A percentile compares a stretch with the other conserved stretches of the same genome.
Evolutionary conservation across 2,888 invertebrate species (phyloP).

Genomic region (Chouioia cunea): DNA sequence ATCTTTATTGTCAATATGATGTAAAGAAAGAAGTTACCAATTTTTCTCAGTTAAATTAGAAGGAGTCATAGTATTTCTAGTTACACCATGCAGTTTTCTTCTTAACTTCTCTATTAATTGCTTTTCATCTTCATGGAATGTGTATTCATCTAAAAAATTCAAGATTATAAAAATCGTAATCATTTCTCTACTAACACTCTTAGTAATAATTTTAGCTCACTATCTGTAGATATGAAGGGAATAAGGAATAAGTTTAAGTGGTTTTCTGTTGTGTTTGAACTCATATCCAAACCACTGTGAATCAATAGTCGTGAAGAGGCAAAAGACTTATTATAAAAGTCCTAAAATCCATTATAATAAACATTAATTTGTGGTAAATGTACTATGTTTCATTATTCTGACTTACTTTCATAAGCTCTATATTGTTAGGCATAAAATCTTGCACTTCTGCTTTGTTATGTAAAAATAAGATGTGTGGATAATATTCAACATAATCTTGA

Average conservation of each 20-base stretch:
- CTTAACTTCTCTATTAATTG: slow-evolving; percentile 77
- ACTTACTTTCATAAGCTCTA: slow-evolving; percentile 74
- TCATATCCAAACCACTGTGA: slow-evolving; percentile 78
- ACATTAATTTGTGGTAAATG: slow-evolving; percentile 24
- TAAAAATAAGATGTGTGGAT: slow-evolving; percentile 85
- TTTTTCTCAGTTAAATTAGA: slow-evolving; percentile 83
- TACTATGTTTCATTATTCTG: slow-evolving; percentile 55
- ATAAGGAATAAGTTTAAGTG: slow-evolving; percentile 79
- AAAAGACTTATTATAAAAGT: slow-evolving; percentile 72
- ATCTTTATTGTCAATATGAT: slow-evolving; percentile 16
- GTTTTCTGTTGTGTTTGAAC: slow-evolving; percentile 72
- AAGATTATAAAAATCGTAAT: not conserved
- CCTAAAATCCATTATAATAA: slow-evolving; percentile 58
- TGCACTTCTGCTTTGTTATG: slow-evolving; percentile 84
- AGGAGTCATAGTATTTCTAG: slow-evolving; percentile 79
- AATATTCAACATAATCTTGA: slow-evolving; percentile 80
- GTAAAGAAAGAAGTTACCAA: slow-evolving; percentile 71
- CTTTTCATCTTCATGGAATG: slow-evolving; percentile 61
- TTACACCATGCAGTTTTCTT: slow-evolving; percentile 78
- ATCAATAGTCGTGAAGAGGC: slow-evolving; percentile 76
- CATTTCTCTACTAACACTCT: not conserved
- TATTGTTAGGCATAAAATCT: slow-evolving; percentile 76
- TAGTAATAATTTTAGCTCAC: slow-evolving; percentile 52
- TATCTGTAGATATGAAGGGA: slow-evolving; percentile 73
- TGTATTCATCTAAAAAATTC: slow-evolving; percentile 54